These are phyloP conservation scores for Drosophila picticornis DNA, from an alignment of 2,888 invertebrate species.

Conservation along the genomic window DNA sequence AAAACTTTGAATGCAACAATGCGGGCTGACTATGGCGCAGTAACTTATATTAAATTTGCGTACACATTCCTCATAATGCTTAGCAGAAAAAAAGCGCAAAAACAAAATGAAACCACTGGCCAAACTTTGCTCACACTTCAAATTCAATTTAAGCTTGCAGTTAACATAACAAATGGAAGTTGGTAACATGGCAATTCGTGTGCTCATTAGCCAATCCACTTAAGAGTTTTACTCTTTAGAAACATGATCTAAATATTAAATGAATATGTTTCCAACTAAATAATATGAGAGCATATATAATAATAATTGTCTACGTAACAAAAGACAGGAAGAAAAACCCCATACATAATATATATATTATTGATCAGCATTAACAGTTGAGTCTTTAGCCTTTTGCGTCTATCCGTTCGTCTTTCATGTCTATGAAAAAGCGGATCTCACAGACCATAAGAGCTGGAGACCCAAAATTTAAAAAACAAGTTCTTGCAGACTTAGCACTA, in stretches of 20 bases:
- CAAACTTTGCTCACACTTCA: conserved; percentile 50
- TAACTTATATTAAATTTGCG: conserved; percentile 72
- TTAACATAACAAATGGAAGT: conserved; percentile 7
- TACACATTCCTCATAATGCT: conserved; percentile 55
- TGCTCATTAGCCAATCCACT: conserved; percentile 21
- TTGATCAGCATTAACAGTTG: neutral
- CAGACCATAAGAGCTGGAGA: neutral
- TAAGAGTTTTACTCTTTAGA: neutral
- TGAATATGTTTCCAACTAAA: neutral
- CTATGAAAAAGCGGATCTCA: neutral
- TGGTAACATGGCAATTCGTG: conserved; percentile 16
- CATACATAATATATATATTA: neutral
- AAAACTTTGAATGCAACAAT: conserved; percentile 57
- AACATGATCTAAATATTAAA: neutral
- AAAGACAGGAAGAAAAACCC: neutral
- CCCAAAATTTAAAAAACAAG: too few relatives aligned
- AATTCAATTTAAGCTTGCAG: conserved; percentile 57
- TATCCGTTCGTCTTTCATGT: neutral
- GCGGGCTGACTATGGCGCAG: conserved; percentile 48
- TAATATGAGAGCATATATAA: neutral
- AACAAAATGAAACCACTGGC: conserved; percentile 13
- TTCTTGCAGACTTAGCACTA: neutral
- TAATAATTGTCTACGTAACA: neutral
- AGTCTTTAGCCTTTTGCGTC: too few relatives aligned
- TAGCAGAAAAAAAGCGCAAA: conserved; percentile 10